These are phyloP conservation scores for Elysia chlorotica DNA, from an alignment of 1,140 invertebrate species.

Conservation along the genomic window DNA sequence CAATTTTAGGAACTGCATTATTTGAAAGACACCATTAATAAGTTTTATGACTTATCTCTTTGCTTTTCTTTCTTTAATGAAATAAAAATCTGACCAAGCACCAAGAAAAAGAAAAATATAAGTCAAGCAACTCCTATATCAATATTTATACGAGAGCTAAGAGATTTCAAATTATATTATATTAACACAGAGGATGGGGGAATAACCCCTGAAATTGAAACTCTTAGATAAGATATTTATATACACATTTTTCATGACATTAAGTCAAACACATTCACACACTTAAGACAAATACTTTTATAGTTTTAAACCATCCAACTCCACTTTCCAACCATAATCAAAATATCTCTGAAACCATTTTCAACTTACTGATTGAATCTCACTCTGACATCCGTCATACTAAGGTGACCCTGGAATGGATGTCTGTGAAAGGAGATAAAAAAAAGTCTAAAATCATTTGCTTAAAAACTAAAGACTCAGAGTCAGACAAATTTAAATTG, in stretches of 20 bases:
- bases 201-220: no score
- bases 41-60: no score
- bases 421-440: constrained; percentile 66
- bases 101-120: no score
- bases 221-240: no score
- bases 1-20: background rate
- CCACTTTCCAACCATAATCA: background rate
- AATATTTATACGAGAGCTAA: no score
- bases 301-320: background rate
- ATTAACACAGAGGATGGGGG: no score
- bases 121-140: no score
- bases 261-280: no score
- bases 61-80: no score
- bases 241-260: no score
- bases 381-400: constrained; percentile 91
- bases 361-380: constrained; percentile 64
- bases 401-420: constrained; percentile 89
- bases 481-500: background rate
- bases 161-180: no score
- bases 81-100: no score
- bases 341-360: background rate
- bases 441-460: constrained; percentile 6
- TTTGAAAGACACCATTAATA: background rate
- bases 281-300: background rate
- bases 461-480: background rate